Evolutionary conservation across 2,113 vertebrate species (phyloP).

Genomic region (Ailuropoda melanoleuca): DNA sequence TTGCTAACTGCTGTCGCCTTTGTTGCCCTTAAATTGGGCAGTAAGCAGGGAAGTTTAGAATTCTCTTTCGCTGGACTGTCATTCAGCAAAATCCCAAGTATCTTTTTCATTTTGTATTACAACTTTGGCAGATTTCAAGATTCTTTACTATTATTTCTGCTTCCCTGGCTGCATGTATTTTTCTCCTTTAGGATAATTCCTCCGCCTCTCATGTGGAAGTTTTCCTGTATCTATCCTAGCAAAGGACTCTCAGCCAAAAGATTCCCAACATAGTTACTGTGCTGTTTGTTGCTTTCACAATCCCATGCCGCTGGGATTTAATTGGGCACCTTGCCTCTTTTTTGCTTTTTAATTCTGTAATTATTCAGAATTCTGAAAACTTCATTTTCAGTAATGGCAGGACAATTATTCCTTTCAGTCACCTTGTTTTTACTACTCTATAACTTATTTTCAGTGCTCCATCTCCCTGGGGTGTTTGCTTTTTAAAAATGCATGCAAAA

Average conservation of each 20-base stretch:
- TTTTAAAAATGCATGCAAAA: neutral
- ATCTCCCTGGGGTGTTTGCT: neutral
- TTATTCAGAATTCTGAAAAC: neutral
- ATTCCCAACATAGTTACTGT: neutral
- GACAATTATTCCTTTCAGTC: neutral
- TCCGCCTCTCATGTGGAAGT: neutral
- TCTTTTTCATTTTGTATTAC: neutral
- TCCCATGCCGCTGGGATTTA: neutral
- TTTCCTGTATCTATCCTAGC: neutral
- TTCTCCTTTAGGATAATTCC: neutral
- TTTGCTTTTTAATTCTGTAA: neutral
- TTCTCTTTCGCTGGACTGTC: neutral
- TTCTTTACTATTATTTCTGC: neutral
- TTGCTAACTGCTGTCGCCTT: neutral
- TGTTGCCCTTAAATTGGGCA: neutral
- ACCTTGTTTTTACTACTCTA: neutral
- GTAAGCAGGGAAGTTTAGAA: neutral
- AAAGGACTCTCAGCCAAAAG: neutral
- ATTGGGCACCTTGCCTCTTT: neutral
- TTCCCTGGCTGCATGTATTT: neutral
- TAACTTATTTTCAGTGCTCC: neutral
- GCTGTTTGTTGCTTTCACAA: neutral
- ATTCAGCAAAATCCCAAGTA: neutral
- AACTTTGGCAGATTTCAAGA: neutral
- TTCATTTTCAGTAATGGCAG: neutral